Conservation (phyloP, 2,888 invertebrate species). For the Lepidocyrtoides sp. region DNA sequence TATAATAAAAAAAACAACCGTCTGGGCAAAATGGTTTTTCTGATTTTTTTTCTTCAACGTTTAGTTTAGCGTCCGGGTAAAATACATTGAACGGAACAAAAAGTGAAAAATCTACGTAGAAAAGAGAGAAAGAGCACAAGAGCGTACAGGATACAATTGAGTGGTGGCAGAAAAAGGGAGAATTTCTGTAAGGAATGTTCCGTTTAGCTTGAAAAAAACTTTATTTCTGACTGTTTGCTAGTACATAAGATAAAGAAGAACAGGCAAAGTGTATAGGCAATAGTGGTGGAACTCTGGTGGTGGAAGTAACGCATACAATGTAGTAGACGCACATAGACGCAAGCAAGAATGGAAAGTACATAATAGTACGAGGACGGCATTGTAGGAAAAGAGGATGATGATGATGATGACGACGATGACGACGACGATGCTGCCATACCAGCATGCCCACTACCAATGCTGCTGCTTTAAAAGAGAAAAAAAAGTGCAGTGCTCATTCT, state of each 20-base stretch:
- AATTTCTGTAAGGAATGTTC: background rate
- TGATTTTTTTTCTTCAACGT: background rate
- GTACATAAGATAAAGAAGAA: background rate
- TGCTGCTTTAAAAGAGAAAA: background rate
- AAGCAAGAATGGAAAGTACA: constrained; percentile 16
- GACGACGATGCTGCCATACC: background rate
- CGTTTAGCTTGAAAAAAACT: background rate
- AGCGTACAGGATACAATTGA: constrained; percentile 19
- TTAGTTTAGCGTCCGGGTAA: background rate
- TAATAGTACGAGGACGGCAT: background rate
- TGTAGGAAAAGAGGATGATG: background rate
- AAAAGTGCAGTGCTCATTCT: constrained; percentile 22
- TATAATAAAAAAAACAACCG: background rate
- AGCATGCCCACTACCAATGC: background rate
- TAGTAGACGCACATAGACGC: background rate
- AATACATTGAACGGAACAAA: background rate
- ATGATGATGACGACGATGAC: background rate
- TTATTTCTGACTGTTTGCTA: background rate
- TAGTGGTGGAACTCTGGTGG: no score
- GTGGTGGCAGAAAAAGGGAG: background rate
- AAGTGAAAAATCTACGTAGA: background rate
- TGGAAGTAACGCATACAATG: background rate
- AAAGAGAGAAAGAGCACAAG: background rate
- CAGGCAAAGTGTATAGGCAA: no score
- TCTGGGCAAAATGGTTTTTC: background rate